Evolutionary conservation across 1,140 invertebrate genomes (phyloP), one percentile per base, ranked within the genome.

Genomic region (Linepithema humile): DNA sequence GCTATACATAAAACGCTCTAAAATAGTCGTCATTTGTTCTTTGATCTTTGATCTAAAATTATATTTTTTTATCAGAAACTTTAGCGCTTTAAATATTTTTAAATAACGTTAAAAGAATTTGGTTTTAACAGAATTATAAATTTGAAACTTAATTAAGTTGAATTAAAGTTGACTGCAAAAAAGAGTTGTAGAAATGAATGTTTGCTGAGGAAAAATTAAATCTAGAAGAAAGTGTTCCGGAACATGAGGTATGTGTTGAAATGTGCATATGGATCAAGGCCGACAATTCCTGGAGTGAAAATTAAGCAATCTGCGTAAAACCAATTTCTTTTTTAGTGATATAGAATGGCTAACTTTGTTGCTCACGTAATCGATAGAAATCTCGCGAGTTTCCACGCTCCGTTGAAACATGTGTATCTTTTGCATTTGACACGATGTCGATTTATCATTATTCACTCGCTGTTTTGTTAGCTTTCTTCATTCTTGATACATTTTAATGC

Each of bases 311-410:
- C 53, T 26, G n/a, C 17, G 69, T 74, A 40, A 73, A 80, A 80
- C 7, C 20, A 26, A 72, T 59, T 60, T 74, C 70, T 45, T 72
- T 35, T 43, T 2, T 9, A 38, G 55, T 74, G 35, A 20, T 40
- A 57, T 29, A 29, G 64, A 69, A 77, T 9, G 17, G 15, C n/a
- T 23, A 32, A 62, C 35, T 55, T 38, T 10, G 5, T 32, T 10
- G 60, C 60, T 78, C 75, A 80, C 75, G 64, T 80, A 80, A 80
- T 70, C 64, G 75, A 69, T 80, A 80, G 53, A 70, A 80, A 80
- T 40, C 64, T 55, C 38, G 48, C 23, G 17, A 67, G 23, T 80
- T 55, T 43, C 48, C 17, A 57, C 50, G 50, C 23, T 57, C 32
- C 23, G 64, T 69, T 70, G 26, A 20, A 55, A 43, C n/a, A 69